Percentiles rank a stretch among this genome's conserved stretches.
Evolutionary conservation across 2,888 invertebrate genomes (phyloP).

Genomic region (Athripsodes cinereus): DNA sequence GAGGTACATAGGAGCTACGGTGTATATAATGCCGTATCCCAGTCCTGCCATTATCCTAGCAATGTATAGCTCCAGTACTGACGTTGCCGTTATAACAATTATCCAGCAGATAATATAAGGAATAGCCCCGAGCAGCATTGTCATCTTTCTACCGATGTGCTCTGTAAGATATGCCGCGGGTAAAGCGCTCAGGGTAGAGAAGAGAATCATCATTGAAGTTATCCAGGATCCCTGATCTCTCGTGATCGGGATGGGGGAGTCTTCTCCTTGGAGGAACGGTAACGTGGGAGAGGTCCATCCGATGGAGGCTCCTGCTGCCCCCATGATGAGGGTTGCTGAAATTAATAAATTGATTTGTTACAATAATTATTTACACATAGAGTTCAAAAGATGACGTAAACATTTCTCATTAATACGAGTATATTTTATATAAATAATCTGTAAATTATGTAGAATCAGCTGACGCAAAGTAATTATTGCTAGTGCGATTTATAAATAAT

Average conservation of each 20-base stretch:
- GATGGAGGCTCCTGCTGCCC: conserved; percentile 50
- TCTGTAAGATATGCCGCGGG: conserved; percentile 58
- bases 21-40: conserved; percentile 56
- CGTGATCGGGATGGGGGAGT: conserved; percentile 47
- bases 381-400: too few species aligned
- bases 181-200: conserved; percentile 56
- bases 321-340: conserved; percentile 49
- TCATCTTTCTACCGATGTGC: conserved; percentile 60
- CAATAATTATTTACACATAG: too few species aligned
- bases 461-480: too few species aligned
- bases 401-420: too few species aligned
- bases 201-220: conserved; percentile 59
- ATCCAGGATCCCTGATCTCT: conserved; percentile 54
- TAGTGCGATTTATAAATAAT: too few species aligned
- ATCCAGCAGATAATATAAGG: conserved; percentile 60
- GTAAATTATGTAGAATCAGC: too few species aligned
- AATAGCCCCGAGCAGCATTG: conserved; percentile 53
- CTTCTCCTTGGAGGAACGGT: conserved; percentile 42
- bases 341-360: neutral
- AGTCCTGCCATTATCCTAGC: conserved; percentile 58
- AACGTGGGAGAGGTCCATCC: conserved; percentile 59
- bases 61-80: conserved; percentile 51
- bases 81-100: conserved; percentile 53
- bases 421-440: too few species aligned
- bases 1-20: conserved; percentile 57